Percentiles rank a stretch among this genome's conserved stretches.
Conservation (phyloP, 2,797 vertebrate species). For the Rallus crepitans region DNA sequence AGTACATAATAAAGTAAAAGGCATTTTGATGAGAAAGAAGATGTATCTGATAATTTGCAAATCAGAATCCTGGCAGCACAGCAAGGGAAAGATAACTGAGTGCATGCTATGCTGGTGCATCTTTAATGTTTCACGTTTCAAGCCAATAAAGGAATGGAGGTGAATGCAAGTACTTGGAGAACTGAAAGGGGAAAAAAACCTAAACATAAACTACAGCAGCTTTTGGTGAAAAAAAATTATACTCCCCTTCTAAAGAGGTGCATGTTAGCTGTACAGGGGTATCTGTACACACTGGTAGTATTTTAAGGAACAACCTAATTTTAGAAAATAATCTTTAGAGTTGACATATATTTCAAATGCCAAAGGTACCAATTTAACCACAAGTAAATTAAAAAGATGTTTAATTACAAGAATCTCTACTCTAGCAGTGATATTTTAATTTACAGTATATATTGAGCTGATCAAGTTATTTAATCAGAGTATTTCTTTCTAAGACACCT, state of each 20-base stretch:
- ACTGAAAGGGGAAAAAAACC: background rate
- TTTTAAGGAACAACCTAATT: background rate
- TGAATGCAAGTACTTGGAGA: background rate
- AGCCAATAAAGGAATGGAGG: conserved; percentile 5
- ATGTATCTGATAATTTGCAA: conserved; percentile 69
- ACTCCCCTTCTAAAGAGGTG: background rate
- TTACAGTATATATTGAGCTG: background rate
- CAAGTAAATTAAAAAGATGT: background rate
- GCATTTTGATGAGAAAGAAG: conserved; percentile 53
- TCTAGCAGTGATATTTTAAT: background rate
- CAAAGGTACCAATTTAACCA: background rate
- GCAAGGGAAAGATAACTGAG: conserved; percentile 53
- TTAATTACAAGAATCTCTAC: background rate
- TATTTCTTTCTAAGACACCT: background rate
- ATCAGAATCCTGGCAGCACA: conserved; percentile 61
- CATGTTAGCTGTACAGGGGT: background rate
- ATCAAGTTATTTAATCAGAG: background rate
- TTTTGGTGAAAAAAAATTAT: background rate
- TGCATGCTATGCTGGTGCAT: conserved; percentile 23
- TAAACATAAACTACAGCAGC: background rate
- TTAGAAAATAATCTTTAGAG: background rate
- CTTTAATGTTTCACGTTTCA: conserved; percentile 58
- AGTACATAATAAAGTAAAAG: conserved; percentile 67
- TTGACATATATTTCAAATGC: background rate
- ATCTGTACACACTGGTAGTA: background rate